phyloP scores from a whole-genome alignment of 37 sponge, comb jelly and placozoan genomes.

The Beroe ovata region DNA sequence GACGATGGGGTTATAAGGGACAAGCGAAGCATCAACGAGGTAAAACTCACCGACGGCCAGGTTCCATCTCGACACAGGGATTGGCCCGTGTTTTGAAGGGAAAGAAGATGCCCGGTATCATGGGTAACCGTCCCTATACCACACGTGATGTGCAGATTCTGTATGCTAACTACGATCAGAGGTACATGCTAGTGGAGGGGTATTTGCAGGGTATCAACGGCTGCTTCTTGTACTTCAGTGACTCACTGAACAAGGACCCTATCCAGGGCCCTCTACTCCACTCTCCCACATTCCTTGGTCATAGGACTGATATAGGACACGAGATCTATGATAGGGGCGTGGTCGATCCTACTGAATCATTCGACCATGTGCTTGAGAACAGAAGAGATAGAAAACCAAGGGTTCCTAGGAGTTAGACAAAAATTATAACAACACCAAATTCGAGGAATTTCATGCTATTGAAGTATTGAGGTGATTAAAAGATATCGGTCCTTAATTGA shows the following conservation, averaged over 20 bases:
- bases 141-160: not conserved
- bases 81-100: constrained; percentile 27
- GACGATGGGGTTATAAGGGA: constrained; percentile 50
- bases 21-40: not conserved
- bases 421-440: too few species aligned
- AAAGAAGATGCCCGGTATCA: constrained; percentile 53
- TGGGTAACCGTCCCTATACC: constrained; percentile 5
- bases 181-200: constrained; percentile 41
- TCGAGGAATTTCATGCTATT: too few species aligned
- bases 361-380: not conserved
- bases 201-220: constrained; percentile 16
- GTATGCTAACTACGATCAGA: constrained; percentile 52
- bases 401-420: not conserved
- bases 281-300: constrained; percentile 37
- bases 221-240: constrained; percentile 13
- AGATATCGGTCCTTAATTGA: too few species aligned
- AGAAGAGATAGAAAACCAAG: not conserved
- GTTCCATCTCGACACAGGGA: constrained; percentile 66
- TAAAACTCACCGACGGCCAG: constrained; percentile 54
- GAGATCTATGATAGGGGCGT: constrained; percentile 49
- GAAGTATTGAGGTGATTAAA: too few species aligned
- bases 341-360: constrained; percentile 30
- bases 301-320: constrained; percentile 6
- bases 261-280: constrained; percentile 59
- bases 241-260: constrained; percentile 31